These are phyloP conservation scores for Pangasius sanitwongsei DNA, from an alignment of 2,797 vertebrate genomes.

Conservation along the genomic window DNA sequence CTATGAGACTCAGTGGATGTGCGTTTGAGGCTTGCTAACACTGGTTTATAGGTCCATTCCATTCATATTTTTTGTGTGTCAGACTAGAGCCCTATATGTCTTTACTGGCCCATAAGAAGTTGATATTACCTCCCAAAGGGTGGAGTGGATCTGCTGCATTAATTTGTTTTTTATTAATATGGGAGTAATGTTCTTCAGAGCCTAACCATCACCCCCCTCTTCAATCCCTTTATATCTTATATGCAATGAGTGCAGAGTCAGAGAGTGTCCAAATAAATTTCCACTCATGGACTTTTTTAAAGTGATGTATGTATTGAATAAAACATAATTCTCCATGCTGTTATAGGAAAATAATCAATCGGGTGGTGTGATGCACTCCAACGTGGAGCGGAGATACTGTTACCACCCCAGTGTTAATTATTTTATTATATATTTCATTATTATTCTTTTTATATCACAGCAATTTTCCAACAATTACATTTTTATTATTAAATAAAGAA, in stretches of 20 bases:
- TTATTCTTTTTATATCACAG: background rate
- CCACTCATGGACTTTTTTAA: background rate
- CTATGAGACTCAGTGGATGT: background rate
- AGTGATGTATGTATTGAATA: background rate
- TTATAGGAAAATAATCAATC: background rate
- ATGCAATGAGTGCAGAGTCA: background rate
- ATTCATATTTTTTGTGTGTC: background rate
- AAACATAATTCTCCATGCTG: background rate
- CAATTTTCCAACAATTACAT: background rate
- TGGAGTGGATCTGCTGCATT: background rate
- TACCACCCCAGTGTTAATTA: background rate
- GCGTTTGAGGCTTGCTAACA: background rate
- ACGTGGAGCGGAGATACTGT: background rate
- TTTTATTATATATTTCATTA: background rate
- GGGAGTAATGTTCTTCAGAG: constrained; percentile 4
- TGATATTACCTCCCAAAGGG: constrained; percentile 1
- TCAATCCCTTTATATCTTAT: background rate
- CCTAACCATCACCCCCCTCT: background rate
- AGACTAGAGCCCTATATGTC: background rate
- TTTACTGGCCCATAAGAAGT: background rate
- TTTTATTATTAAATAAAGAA: background rate
- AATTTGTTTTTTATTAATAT: constrained; percentile 23
- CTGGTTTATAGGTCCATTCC: background rate
- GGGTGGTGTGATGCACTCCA: background rate
- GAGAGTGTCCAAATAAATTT: background rate